These are phyloP conservation scores for Ommatoiulus sabulosus DNA, from an alignment of 2,888 invertebrate species.

Conservation along the genomic window DNA sequence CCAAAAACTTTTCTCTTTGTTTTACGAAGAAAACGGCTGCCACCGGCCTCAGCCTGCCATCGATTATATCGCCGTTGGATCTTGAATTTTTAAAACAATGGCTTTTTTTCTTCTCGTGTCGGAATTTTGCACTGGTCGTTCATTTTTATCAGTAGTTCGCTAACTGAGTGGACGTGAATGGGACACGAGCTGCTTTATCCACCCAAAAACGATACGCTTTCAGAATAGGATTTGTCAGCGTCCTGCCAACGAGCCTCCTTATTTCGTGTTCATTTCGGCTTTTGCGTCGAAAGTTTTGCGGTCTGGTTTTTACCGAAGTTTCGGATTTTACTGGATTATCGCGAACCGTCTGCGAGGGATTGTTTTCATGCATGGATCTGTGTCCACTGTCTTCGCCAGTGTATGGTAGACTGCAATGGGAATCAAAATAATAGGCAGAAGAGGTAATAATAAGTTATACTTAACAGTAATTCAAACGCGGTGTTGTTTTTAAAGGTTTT, in stretches of 20 bases:
- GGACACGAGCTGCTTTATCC: not conserved
- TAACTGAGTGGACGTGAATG: not conserved
- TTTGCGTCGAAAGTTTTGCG: not conserved
- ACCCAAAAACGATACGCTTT: not conserved
- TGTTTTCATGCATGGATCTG: constrained; percentile 19
- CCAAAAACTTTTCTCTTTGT: constrained; percentile 42
- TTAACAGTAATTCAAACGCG: not conserved
- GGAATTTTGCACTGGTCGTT: not conserved
- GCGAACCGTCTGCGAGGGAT: not conserved
- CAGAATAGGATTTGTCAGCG: not conserved
- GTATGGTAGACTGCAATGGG: constrained; percentile 55
- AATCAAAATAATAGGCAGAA: constrained; percentile 54
- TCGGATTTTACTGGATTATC: not conserved
- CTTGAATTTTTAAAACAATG: not conserved
- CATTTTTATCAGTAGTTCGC: not conserved
- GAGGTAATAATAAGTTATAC: constrained; percentile 53
- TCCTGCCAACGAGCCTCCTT: not conserved
- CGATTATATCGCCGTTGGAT: not conserved
- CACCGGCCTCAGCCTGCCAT: not conserved
- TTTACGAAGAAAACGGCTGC: constrained; percentile 40
- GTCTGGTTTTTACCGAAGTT: not conserved
- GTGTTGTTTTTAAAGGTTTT: not conserved
- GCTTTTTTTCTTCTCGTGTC: not conserved
- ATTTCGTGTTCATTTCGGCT: not conserved
- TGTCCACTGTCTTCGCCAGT: constrained; percentile 14